Conservation (phyloP, 2,888 invertebrate species). For the Plagodis dolabraria region DNA sequence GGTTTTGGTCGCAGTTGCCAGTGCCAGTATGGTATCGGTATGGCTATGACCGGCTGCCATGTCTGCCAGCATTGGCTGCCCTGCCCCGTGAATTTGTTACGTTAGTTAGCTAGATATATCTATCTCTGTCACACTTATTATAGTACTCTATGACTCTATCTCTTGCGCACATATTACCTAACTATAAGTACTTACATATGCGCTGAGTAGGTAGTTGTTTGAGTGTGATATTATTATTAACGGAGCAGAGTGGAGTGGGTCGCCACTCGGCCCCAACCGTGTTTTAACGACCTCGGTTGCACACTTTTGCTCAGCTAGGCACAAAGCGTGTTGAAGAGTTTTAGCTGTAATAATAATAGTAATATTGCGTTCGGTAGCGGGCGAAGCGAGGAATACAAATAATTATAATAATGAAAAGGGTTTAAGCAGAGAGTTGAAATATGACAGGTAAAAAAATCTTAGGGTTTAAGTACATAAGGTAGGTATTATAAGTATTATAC, state of each 20-base stretch:
- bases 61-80: constrained; percentile 15
- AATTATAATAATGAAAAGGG: too few relatives aligned
- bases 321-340: constrained; percentile 12
- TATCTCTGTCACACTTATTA: constrained; percentile 54
- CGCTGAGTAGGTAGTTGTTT: constrained; percentile 12
- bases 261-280: constrained; percentile 14
- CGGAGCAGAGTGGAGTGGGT: constrained; percentile 12
- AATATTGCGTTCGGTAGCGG: neutral
- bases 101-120: constrained; percentile 46
- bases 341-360: constrained; percentile 18
- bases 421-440: too few relatives aligned
- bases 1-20: constrained; percentile 47
- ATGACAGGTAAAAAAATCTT: too few relatives aligned
- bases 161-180: neutral
- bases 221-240: constrained; percentile 8
- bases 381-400: too few relatives aligned
- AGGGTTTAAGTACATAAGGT: too few relatives aligned
- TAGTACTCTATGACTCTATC: constrained; percentile 26
- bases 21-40: constrained; percentile 71
- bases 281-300: constrained; percentile 20
- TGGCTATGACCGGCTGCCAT: constrained; percentile 57
- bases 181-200: neutral
- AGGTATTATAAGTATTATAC: too few relatives aligned
- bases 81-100: constrained; percentile 58
- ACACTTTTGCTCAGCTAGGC: constrained; percentile 10